These are phyloP conservation scores for Philonicus albiceps DNA, from an alignment of 2,888 invertebrate species.

Conservation along the genomic window DNA sequence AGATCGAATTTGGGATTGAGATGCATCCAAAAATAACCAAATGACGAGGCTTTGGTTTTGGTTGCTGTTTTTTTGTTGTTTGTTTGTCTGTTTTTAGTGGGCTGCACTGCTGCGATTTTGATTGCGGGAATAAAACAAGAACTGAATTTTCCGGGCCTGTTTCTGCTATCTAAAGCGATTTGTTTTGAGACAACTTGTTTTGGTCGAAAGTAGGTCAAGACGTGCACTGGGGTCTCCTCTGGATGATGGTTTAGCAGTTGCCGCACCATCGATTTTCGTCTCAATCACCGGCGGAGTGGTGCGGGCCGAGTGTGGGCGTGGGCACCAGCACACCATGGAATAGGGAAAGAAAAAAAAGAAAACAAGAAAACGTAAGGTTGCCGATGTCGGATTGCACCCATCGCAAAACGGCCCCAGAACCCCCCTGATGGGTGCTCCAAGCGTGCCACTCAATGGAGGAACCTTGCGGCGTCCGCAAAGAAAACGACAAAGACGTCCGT, in stretches of 20 bases:
- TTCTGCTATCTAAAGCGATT: neutral
- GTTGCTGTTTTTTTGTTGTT: neutral
- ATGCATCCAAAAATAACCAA: neutral
- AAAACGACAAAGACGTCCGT: neutral
- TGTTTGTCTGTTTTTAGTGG: neutral
- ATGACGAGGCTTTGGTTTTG: neutral
- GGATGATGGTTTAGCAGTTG: neutral
- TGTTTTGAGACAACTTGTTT: conserved; percentile 26
- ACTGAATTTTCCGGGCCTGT: conserved; percentile 9
- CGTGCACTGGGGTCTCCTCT: conserved; percentile 2
- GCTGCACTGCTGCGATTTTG: neutral
- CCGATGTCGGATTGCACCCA: neutral
- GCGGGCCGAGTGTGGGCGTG: neutral
- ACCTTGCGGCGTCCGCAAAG: neutral
- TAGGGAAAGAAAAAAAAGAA: too few relatives aligned
- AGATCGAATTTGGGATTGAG: neutral
- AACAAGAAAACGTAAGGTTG: neutral
- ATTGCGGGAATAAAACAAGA: neutral
- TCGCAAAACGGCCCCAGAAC: neutral
- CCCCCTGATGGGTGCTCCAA: neutral
- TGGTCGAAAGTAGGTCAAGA: conserved; percentile 17
- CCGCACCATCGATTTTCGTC: neutral
- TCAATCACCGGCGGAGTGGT: neutral
- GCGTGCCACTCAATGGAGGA: neutral
- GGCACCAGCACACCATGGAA: neutral